Base-by-base conservation (phyloP, 2,888 invertebrate genomes). In the Tinea semifulvella region DNA sequence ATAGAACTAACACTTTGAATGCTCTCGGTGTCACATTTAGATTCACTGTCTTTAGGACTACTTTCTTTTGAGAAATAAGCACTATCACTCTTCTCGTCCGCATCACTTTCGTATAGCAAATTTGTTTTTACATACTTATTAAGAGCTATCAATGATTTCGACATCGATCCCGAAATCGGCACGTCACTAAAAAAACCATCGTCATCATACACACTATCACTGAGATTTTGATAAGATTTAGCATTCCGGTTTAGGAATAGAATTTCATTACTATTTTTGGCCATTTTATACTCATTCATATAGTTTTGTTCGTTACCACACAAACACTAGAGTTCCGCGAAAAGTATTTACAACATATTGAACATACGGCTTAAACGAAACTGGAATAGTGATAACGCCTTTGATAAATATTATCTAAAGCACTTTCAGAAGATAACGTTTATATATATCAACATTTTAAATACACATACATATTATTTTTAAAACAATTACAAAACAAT, bases 11-110 rank as follows among this genome's bases (percentile, higher is more conserved):
- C 60, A 48, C 73, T 74, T 56, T 55, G 64, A 40, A 63, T 42
- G 53, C 75, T 72, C 28, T 75, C 74, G 2, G 71, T 61, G 53
- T 77, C 75, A 57, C 61, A 68, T 62, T 71, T 75, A 13, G 55
- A 57, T 31, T 65, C 61, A 26, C 68, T 70, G 48, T 75, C 65
- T 49, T 68, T 73, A 10, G 79, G 77, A 46, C 72, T 77, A 42
- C 65, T 74, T 56, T 77, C 77, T 53, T 77, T 77, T 20, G 79
- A 73, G 56, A 72, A 77, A 53, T 75, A 79, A 16, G 68, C 72
- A 44, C 60, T 60, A 47, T 80, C 79, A 40, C 59, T 52, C 17
- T 54, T 52, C 14, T 56, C 56, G 46, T 63, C 62, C 3, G 35
- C 28, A 52, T 54, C 67, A 49, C 61, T 64, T 46, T 75, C 68